phyloP scores from a whole-genome alignment of 2,113 vertebrate genomes.

The Acanthisitta chloris region DNA sequence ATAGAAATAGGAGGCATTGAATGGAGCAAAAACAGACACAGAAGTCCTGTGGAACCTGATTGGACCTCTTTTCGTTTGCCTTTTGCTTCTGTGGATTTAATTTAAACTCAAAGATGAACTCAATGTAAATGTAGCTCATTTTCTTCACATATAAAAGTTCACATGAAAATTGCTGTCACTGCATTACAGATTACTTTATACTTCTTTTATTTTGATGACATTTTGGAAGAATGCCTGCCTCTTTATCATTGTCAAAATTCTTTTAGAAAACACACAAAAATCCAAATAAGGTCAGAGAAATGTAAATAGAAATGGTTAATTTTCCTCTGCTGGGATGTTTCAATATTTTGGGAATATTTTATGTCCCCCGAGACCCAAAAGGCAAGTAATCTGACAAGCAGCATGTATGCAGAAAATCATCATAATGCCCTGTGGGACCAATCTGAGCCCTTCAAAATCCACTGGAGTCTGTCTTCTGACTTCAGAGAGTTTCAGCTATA shows the following conservation, averaged over 20 bases:
- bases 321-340: neutral
- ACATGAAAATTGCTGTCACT: neutral
- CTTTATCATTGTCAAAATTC: neutral
- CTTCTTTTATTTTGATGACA: neutral
- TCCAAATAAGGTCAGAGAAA: neutral
- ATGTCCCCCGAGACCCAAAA: neutral
- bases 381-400: neutral
- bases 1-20: neutral
- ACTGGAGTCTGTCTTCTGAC: neutral
- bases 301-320: neutral
- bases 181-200: neutral
- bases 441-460: constrained; percentile 23
- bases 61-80: neutral
- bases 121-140: neutral
- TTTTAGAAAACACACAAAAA: neutral
- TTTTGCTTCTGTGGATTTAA: neutral
- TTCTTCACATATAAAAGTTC: neutral
- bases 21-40: neutral
- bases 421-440: constrained; percentile 5
- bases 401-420: neutral
- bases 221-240: neutral
- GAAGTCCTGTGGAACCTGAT: neutral
- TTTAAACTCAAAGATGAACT: neutral
- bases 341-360: constrained; percentile 23
- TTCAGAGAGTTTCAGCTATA: neutral